Evolutionary conservation across 2,113 vertebrate genomes (phyloP).

Genomic region (Anthoscopus minutus): DNA sequence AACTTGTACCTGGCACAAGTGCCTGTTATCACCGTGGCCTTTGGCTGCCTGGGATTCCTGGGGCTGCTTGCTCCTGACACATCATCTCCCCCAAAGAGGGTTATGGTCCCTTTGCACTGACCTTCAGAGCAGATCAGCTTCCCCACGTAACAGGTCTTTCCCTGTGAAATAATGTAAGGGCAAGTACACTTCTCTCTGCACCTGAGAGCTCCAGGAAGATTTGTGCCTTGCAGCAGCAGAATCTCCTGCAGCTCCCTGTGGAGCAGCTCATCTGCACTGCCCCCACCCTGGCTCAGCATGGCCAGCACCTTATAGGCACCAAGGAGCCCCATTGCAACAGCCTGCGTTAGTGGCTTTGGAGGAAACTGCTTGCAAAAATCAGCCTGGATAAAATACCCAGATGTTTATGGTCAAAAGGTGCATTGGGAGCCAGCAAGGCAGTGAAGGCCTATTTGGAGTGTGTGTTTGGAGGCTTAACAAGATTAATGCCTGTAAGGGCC

Average conservation of each 20-base stretch:
- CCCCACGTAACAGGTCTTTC: neutral
- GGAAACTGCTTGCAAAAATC: slow-evolving; percentile 32
- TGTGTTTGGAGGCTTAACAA: neutral
- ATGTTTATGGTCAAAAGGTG: slow-evolving; percentile 53
- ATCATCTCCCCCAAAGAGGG: neutral
- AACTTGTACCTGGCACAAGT: rapidly evolving
- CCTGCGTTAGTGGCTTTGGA: slow-evolving; percentile 19
- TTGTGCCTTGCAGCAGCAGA: neutral
- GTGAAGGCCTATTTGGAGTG: slow-evolving; percentile 9
- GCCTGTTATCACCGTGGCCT: neutral
- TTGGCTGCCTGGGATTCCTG: neutral
- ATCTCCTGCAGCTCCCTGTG: neutral
- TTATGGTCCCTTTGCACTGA: neutral
- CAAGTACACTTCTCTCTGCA: neutral
- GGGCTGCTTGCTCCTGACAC: neutral
- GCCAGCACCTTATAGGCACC: slow-evolving; percentile 14
- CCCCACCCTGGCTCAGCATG: neutral
- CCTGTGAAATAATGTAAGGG: slow-evolving; percentile 8
- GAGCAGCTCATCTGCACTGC: neutral
- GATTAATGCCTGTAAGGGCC: neutral
- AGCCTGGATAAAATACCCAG: slow-evolving; percentile 47
- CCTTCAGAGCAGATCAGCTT: neutral
- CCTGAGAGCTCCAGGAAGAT: slow-evolving; percentile 13
- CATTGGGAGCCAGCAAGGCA: slow-evolving; percentile 42
- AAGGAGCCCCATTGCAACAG: neutral